Evolutionary conservation across 2,113 vertebrate genomes (phyloP), one percentile per base, ranked within the genome.

Genomic region (Tupaia chinensis): DNA sequence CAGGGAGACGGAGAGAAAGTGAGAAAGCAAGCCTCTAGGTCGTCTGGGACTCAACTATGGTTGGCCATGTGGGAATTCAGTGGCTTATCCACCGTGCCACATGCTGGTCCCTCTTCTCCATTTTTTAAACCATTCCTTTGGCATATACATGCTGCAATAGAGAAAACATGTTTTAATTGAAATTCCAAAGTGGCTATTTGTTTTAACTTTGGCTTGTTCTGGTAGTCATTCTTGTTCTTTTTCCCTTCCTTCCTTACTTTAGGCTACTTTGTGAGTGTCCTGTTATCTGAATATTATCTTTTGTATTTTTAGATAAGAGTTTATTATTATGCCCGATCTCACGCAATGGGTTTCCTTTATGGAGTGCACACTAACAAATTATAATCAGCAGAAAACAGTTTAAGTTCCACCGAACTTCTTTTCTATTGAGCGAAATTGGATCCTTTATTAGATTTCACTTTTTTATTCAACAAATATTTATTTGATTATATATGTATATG

Each of bases 141-240:
- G 9, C 70, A 78, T 80, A 32, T 63, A 78, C 10, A 53, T 54
- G 44, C 2, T 10, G 23, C 68, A 17, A 19, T n/a, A 83, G 88
- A 66, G 89, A 77, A 82, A 25, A 8, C 3, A 7, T 73, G 9
- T 76, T 93, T 82, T 91, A 77, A 77, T 80, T 85, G 88, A 90
- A 93, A 93, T 66, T 89, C 65, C 54, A 81, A 27, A 60, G 15
- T 77, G 22, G 9, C 29, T 73, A 20, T 95, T 94, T 90, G 23
- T 72, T 86, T 6, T 86, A 53, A 81, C 4, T 61, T 82, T 83
- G 63, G 25, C 29, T 85, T 73, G 17, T 68, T 79, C 15, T 66
- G 20, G 27, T 32, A 56, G 14, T 80, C 66, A 25, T 53, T 72
- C 14, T 66, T 83, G 3, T 44, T 87, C 4, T 70, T 56, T 87